phyloP scores from a whole-genome alignment of 1,140 invertebrate species.

The Parapsyche elsis region DNA sequence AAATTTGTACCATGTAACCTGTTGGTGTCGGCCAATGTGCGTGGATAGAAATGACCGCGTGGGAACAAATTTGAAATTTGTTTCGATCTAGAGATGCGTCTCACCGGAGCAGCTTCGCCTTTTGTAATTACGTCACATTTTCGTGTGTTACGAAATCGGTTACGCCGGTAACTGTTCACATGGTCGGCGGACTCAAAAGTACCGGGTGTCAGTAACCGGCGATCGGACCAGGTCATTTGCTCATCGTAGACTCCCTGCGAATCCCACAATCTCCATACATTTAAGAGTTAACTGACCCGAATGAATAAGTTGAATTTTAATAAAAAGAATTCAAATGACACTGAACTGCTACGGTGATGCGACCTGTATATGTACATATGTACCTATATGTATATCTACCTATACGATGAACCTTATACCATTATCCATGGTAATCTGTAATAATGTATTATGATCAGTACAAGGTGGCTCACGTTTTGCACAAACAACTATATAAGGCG shows the following conservation, averaged over 20 bases:
- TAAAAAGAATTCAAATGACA: no score
- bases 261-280: not conserved
- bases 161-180: conserved; percentile 10
- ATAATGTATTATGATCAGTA: not conserved
- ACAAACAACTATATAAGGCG: conserved; percentile 9
- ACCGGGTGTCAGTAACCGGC: conserved; percentile 23
- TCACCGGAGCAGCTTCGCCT: not conserved
- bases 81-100: not conserved
- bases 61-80: not conserved
- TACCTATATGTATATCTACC: no score
- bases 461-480: conserved; percentile 21
- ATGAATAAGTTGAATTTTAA: no score
- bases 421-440: no score
- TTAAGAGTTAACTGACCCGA: no score
- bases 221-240: conserved; percentile 14
- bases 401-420: no score
- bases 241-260: not conserved
- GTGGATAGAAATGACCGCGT: not conserved
- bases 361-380: no score
- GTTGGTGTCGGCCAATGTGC: no score
- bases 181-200: not conserved
- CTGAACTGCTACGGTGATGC: no score
- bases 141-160: conserved; percentile 28
- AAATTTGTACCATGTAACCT: no score
- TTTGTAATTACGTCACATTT: conserved; percentile 27